phyloP scores from a whole-genome alignment of 2,888 invertebrate genomes.

The Hypomecis atomaria region DNA sequence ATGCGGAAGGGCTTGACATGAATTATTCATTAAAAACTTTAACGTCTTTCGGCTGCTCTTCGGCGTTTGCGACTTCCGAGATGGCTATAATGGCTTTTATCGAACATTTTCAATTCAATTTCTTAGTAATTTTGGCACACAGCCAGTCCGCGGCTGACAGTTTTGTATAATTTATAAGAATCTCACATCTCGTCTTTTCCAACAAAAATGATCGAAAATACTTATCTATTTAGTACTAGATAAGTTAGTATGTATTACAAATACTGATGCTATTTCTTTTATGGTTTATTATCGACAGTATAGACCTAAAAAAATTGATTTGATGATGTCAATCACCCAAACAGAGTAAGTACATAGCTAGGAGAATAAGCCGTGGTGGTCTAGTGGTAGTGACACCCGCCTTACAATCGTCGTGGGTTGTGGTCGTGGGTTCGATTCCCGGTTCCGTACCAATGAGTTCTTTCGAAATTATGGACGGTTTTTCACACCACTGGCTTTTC shows the following conservation, averaged over 20 bases:
- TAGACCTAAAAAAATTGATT: no score
- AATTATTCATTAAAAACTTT: conserved; percentile 33
- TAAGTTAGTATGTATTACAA: neutral
- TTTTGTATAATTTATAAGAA: conserved; percentile 19
- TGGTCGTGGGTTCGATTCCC: no score
- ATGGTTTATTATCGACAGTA: no score
- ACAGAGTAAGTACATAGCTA: no score
- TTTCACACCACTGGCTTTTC: no score
- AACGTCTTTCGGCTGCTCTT: conserved; percentile 14
- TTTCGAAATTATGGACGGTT: no score
- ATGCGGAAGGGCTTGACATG: conserved; percentile 8
- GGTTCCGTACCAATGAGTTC: no score
- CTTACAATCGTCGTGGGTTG: no score
- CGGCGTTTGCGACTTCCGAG: conserved; percentile 7
- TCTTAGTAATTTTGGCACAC: conserved; percentile 20
- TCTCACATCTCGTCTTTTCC: conserved; percentile 8
- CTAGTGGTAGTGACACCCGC: no score
- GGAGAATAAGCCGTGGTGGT: no score
- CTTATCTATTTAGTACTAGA: neutral
- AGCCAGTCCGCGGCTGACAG: conserved; percentile 15
- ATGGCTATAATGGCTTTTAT: conserved; percentile 25
- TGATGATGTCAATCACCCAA: no score
- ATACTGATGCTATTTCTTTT: neutral
- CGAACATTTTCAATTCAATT: conserved; percentile 29
- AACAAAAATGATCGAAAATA: neutral